Base-by-base conservation (phyloP, 2,888 invertebrate species). In the Limnephilus auricula region DNA sequence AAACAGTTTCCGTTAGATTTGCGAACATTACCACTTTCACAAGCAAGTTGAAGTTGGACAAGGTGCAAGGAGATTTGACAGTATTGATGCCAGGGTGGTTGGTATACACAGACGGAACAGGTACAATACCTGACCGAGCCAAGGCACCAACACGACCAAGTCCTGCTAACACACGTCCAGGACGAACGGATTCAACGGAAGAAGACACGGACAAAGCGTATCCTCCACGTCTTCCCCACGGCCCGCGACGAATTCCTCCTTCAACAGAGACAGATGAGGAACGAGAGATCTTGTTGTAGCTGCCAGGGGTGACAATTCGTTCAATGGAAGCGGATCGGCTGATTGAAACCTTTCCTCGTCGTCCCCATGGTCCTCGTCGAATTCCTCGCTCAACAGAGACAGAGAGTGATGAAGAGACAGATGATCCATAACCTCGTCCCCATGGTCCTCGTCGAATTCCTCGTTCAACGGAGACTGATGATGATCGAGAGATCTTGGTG, bases 1-100 rank as follows among this genome's bases (percentile, higher is more conserved):
- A 91, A n/a, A 78, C 92, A 92, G 32, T 90, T 92, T 45, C 92
- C 90, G 80, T 80, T 89, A n/a, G 65, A 10, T 87, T 91, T 92
- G 18, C 92, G 90, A 5, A 79, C 13, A 80, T 92, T 92, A 92
- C 92, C 90, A 92, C 92, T 82, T 93, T 91, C n/a, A 93, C 91
- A 15, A 90, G 37, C 18, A 93, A 79, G 37, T 92, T 90, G 65
- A 89, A 93, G 40, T 92, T 88, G n/a, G 92, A 90, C 30, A 92
- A 82, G 34, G 79, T 90, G 85, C 93, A 93, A 30, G 89, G 83
- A 2, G 88, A 13, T n/a, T 85, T 79, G 18, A 92, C 91, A 25
- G 89, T 87, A 25, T 89, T 80, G 18, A 37, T 90, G 78, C 89
- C 91, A 50, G 93, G 93, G 65, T 93, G 91, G 13, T 45, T 83